A percentile compares a stretch with the other conserved stretches of the same genome.
Evolutionary conservation across 2,113 vertebrate species (phyloP).

Genomic region (Tachuris rubrigastra): DNA sequence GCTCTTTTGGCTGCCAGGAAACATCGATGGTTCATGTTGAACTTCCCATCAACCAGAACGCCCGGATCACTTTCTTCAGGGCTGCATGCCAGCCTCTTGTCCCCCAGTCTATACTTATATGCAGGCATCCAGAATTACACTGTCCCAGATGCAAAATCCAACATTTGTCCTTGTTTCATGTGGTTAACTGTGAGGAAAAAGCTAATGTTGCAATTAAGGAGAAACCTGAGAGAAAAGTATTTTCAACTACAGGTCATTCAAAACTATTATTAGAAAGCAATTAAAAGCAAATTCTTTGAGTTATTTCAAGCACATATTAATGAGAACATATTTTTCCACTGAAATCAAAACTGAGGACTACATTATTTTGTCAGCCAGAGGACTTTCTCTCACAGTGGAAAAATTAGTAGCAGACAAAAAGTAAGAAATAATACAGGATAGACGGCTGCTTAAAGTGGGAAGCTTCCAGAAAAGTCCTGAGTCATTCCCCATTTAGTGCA

Average conservation of each 20-base stretch:
- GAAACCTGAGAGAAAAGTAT: neutral
- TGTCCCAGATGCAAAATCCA: neutral
- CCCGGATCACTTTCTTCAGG: neutral
- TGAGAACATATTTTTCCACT: neutral
- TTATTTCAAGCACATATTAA: neutral
- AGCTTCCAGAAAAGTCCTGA: neutral
- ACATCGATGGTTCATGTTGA: neutral
- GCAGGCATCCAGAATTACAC: neutral
- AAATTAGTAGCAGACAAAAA: neutral
- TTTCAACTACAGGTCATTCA: neutral
- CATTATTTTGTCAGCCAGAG: neutral
- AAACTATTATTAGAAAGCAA: conserved; percentile 4
- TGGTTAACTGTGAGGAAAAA: neutral
- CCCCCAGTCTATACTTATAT: fast-evolving
- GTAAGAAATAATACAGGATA: neutral
- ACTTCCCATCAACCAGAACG: neutral
- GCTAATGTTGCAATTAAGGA: neutral
- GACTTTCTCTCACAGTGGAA: neutral
- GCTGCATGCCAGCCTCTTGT: neutral
- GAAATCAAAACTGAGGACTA: neutral
- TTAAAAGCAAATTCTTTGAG: neutral
- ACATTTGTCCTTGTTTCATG: neutral
- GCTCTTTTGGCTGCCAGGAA: neutral
- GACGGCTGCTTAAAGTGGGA: neutral
- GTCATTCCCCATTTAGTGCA: neutral